Evolutionary conservation across 35 echinoderm and acorn worm genomes (phyloP).

Genomic region (Apostichopus parvimensis): DNA sequence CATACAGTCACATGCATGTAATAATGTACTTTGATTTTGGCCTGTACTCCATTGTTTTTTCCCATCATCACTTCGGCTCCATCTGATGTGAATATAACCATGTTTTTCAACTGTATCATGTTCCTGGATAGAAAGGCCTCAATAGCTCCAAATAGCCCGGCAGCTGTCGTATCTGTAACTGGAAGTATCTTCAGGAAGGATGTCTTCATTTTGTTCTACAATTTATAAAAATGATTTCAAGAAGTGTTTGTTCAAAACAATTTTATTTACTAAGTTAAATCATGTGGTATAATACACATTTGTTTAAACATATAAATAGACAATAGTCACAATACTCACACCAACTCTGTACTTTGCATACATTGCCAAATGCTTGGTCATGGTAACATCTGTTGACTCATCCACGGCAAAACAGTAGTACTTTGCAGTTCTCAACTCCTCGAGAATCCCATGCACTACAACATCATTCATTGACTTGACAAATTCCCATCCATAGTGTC

Average conservation of each 20-base stretch:
- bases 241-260: neutral
- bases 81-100: neutral
- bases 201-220: neutral
- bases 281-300: too few relatives aligned
- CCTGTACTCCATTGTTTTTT: neutral
- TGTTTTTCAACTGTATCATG: neutral
- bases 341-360: too few relatives aligned
- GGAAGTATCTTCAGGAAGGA: neutral
- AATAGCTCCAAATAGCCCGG: neutral
- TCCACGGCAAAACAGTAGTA: too few relatives aligned
- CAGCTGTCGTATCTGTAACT: conserved; percentile 8
- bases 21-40: conserved; percentile 3
- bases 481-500: too few relatives aligned
- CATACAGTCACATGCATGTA: neutral
- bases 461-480: too few relatives aligned
- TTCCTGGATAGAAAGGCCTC: neutral
- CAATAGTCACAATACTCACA: too few relatives aligned
- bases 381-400: too few relatives aligned
- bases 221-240: neutral
- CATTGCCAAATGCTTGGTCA: too few relatives aligned
- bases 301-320: neutral
- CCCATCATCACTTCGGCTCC: conserved; percentile 5
- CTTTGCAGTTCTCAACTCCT: too few relatives aligned
- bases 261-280: too few relatives aligned
- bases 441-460: too few relatives aligned